Evolutionary conservation across 2,113 vertebrate species (phyloP), one percentile per base, ranked within the genome.

Genomic region (Fregetta grallaria): DNA sequence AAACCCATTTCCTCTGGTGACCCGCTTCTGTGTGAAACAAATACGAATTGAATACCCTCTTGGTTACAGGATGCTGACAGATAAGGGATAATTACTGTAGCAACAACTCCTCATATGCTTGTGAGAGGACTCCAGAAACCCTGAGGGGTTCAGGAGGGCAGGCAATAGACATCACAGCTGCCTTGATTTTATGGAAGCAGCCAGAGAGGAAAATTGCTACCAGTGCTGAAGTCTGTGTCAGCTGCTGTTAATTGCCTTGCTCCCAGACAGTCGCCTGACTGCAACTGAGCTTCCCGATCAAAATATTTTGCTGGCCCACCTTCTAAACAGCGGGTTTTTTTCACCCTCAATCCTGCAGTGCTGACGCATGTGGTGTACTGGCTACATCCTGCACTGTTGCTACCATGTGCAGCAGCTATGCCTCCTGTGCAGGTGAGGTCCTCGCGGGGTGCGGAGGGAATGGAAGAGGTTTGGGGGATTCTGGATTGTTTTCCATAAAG

Each of bases 401-500:
- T 44, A 1, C 50, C 2, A 5, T 3, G 9, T 61, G 71, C 44
- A 40, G 29, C 9, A 36, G 44, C 7, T n/a, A 5, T 29, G 22
- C 34, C 15, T 84, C 23, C 9, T 61, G 20, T 19, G 47, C 26
- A 25, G 25, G 36, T 77, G 68, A 53, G 27, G 45, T 11, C 21
- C 73, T 55, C 0, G 0, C 0, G 0, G 6, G 5, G 5, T 5
- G 13, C 2, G 3, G 7, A 15, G 15, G 8, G 9, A 9, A 40
- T 17, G 18, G n/a, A 75, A 82, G 18, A 75, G 11, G 14, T 75
- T 71, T 61, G 12, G 23, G 7, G 3, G 0, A 12, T 89, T 80
- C 30, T 74, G 45, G 6, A 21, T 47, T 53, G 32, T 89, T 58
- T 83, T 76, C 32, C 52, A 4, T 30, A 83, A 45, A 52, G 29